A percentile compares a stretch with the other conserved stretches of the same genome.
Evolutionary conservation across 2,113 vertebrate genomes (phyloP).

Genomic region (Cephalopterus ornatus): DNA sequence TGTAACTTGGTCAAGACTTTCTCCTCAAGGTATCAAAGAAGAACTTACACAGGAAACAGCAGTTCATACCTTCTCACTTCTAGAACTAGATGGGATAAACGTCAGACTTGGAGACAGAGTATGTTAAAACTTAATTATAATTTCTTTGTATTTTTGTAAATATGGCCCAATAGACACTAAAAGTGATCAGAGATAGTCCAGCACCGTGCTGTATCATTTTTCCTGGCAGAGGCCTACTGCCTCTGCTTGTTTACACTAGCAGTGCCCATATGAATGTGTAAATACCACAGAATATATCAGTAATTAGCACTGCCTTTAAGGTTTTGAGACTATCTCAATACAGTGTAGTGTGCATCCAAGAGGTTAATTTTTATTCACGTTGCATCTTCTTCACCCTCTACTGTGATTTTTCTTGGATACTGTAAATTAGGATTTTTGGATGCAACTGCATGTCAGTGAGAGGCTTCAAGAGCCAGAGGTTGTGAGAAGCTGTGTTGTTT

Average conservation of each 20-base stretch:
- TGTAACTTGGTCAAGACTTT: constrained; percentile 85
- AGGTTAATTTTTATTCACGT: background rate
- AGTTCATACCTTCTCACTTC: constrained; percentile 75
- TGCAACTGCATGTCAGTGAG: background rate
- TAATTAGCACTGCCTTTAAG: background rate
- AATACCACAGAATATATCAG: background rate
- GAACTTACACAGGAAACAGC: constrained; percentile 85
- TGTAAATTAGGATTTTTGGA: background rate
- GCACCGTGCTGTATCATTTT: background rate
- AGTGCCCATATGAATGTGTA: background rate
- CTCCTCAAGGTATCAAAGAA: constrained; percentile 79
- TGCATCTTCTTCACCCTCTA: background rate
- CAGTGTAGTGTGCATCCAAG: background rate
- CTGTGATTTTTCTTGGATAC: background rate
- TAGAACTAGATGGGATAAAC: constrained; percentile 90
- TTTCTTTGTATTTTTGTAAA: background rate
- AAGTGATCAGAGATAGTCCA: background rate
- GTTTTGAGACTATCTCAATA: background rate
- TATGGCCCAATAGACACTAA: background rate
- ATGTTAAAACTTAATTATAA: constrained; percentile 15
- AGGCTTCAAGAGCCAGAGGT: background rate
- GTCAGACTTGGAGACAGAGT: constrained; percentile 89
- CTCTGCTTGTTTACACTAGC: background rate
- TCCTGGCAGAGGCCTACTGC: background rate
- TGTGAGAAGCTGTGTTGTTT: background rate